Evolutionary conservation across 2,888 invertebrate species (phyloP).

Genomic region (Scrobipalpa costella): DNA sequence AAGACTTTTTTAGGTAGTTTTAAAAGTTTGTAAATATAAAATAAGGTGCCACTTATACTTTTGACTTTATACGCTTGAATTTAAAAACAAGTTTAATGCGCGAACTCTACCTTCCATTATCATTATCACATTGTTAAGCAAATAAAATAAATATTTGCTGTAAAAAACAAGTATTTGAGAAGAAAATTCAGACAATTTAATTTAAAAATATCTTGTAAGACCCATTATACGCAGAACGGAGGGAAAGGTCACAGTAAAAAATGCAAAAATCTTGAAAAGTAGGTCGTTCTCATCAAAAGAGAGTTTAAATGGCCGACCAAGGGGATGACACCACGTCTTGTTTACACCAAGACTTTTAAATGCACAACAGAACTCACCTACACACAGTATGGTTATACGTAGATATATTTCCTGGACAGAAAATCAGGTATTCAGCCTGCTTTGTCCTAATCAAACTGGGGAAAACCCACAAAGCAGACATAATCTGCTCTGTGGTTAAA

Average conservation of each 20-base stretch:
- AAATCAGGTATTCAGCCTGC: background rate
- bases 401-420: slow-evolving; percentile 23
- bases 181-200: background rate
- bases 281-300: slow-evolving; percentile 51
- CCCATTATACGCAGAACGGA: slow-evolving; percentile 38
- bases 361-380: background rate
- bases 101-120: too few species aligned
- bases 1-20: too few species aligned
- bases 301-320: slow-evolving; percentile 51
- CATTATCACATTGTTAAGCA: background rate
- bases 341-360: slow-evolving; percentile 28
- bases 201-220: slow-evolving; percentile 30
- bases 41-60: too few species aligned
- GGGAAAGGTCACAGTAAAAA: slow-evolving; percentile 44
- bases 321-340: slow-evolving; percentile 42
- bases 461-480: too few species aligned
- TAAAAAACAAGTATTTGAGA: background rate
- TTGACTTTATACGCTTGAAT: too few species aligned
- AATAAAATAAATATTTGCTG: background rate
- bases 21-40: too few species aligned
- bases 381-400: too few species aligned
- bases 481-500: too few species aligned
- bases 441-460: too few species aligned
- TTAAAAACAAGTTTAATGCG: too few species aligned
- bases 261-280: slow-evolving; percentile 53